phyloP scores from a whole-genome alignment of 2,113 vertebrate species.

The Pteronura brasiliensis region DNA sequence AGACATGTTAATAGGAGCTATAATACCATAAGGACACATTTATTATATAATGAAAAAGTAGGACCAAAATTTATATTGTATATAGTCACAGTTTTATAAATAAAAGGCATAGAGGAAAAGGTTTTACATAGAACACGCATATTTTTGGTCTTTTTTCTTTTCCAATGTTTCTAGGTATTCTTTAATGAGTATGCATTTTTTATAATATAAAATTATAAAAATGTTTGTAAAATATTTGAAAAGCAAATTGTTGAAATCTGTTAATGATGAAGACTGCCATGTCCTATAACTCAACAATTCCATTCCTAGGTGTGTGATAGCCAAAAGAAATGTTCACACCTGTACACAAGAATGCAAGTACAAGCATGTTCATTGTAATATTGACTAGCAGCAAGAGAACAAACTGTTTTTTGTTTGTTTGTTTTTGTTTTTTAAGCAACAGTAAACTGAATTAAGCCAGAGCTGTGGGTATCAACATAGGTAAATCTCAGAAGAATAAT shows the following conservation, averaged over 20 bases:
- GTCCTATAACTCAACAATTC: neutral
- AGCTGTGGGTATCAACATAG: neutral
- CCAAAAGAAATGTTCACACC: neutral
- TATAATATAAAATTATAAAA: neutral
- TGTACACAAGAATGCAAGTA: neutral
- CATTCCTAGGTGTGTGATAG: neutral
- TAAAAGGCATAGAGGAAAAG: neutral
- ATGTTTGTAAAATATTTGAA: neutral
- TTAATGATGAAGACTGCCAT: neutral
- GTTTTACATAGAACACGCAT: neutral
- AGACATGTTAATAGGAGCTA: neutral
- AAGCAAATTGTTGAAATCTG: neutral
- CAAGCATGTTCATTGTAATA: neutral
- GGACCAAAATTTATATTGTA: neutral
- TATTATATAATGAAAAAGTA: neutral
- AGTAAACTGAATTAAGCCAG: neutral
- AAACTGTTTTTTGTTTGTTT: neutral
- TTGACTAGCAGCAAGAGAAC: neutral
- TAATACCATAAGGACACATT: neutral
- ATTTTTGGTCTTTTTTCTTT: neutral
- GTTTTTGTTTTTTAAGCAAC: neutral
- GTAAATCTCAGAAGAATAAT: neutral
- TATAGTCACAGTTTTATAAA: neutral
- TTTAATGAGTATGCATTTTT: neutral
- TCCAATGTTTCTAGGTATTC: neutral